These are phyloP conservation scores for Himalopsyche phryganea DNA, from an alignment of 1,140 invertebrate genomes.

Conservation along the genomic window DNA sequence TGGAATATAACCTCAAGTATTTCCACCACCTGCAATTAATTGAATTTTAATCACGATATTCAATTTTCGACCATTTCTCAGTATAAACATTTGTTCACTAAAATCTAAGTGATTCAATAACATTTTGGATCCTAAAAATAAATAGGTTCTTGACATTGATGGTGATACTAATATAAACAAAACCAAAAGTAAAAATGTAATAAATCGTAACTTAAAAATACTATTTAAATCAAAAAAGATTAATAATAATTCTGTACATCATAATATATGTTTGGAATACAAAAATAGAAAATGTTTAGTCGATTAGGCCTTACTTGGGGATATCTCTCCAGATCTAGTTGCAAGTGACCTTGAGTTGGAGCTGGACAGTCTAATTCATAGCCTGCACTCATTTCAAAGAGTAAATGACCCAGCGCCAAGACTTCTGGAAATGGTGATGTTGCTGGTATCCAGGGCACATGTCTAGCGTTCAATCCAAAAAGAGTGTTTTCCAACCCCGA, in stretches of 20 bases:
- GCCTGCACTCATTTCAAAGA: conserved; percentile 89
- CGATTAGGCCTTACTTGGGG: conserved; percentile 67
- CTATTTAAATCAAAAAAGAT: background rate
- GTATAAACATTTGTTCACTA: too few species aligned
- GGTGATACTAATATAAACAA: too few species aligned
- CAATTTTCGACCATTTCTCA: too few species aligned
- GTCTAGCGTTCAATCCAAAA: conserved; percentile 69
- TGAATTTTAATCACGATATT: background rate
- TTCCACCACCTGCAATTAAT: conserved; percentile 63
- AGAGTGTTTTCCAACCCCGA: conserved; percentile 81
- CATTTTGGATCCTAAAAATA: too few species aligned
- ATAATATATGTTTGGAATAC: too few species aligned
- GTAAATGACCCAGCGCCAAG: conserved; percentile 76
- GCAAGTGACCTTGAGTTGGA: conserved; percentile 67
- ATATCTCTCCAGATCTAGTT: conserved; percentile 68
- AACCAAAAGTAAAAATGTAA: too few species aligned
- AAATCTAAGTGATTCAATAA: too few species aligned
- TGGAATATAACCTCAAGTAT: conserved; percentile 80
- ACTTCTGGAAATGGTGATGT: conserved; percentile 61
- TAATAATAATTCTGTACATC: conserved; percentile 10
- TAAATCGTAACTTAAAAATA: too few species aligned
- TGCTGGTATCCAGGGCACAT: conserved; percentile 32
- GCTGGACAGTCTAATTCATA: conserved; percentile 72
- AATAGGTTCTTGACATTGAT: background rate
- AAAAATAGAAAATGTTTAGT: too few species aligned